phyloP scores from a whole-genome alignment of 2,113 vertebrate genomes.

The Hiodon alosoides region DNA sequence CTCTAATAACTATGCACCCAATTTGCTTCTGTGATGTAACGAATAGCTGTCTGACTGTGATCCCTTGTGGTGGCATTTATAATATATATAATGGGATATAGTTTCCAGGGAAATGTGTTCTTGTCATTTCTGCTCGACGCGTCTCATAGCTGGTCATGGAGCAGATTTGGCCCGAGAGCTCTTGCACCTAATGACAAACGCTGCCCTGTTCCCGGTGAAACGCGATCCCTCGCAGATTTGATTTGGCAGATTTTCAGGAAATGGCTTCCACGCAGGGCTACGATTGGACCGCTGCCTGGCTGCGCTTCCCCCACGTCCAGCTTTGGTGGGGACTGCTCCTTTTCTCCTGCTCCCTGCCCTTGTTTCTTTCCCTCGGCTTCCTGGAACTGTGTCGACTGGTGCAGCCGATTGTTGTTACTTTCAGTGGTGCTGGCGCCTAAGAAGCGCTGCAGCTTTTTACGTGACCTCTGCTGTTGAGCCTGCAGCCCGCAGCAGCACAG shows the following conservation, averaged over 20 bases:
- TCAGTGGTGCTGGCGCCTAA: neutral
- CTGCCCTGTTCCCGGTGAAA: constrained; percentile 43
- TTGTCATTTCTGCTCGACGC: neutral
- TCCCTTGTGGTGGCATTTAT: too few relatives aligned
- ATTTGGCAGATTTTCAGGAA: constrained; percentile 41
- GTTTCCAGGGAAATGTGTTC: neutral
- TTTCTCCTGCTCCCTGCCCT: neutral
- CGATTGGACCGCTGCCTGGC: constrained; percentile 28
- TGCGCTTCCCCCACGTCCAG: constrained; percentile 22
- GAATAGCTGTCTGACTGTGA: neutral
- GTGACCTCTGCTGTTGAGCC: neutral
- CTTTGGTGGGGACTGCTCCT: neutral
- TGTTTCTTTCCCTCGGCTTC: neutral
- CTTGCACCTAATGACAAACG: constrained; percentile 33
- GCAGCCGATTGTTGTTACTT: neutral
- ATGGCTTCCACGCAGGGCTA: constrained; percentile 38
- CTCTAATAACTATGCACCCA: neutral
- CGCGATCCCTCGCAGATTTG: constrained; percentile 43
- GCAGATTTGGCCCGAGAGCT: constrained; percentile 1
- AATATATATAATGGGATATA: constrained; percentile 2
- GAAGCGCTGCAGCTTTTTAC: neutral
- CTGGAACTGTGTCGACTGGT: neutral
- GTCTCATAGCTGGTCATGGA: neutral
- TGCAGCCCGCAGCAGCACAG: neutral
- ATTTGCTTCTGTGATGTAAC: neutral